These are phyloP conservation scores for Aphelinus certus DNA, from an alignment of 1,140 invertebrate species.

Conservation along the genomic window DNA sequence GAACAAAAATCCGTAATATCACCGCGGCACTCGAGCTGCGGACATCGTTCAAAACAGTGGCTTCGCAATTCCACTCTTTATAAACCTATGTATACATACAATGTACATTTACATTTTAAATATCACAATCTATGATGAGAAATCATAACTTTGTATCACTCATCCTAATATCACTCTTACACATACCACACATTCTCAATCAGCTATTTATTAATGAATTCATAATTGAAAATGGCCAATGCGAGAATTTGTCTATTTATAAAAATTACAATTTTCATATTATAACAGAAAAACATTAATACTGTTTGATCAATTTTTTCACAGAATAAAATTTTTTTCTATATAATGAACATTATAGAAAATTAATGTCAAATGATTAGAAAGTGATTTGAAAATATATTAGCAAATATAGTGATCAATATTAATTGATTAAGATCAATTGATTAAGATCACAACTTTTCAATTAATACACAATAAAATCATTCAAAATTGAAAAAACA, in stretches of 20 bases:
- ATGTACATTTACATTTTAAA: constrained; percentile 48
- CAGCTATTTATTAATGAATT: constrained; percentile 46
- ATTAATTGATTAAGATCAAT: too few relatives aligned
- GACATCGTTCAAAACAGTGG: constrained; percentile 34
- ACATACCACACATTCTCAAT: constrained; percentile 32
- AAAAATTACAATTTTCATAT: constrained; percentile 31
- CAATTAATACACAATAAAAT: too few relatives aligned
- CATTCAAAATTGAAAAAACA: too few relatives aligned
- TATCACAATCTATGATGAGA: constrained; percentile 62
- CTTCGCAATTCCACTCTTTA: constrained; percentile 25
- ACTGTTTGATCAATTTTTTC: constrained; percentile 26
- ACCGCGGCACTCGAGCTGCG: constrained; percentile 24
- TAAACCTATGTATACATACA: constrained; percentile 35
- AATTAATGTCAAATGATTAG: too few relatives aligned
- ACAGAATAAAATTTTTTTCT: background rate
- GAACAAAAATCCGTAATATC: constrained; percentile 43
- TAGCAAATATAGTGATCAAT: too few relatives aligned
- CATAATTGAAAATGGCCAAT: constrained; percentile 36
- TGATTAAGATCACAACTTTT: too few relatives aligned
- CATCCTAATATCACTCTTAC: constrained; percentile 22
- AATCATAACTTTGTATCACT: constrained; percentile 39
- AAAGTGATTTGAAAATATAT: too few relatives aligned
- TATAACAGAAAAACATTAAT: constrained; percentile 32
- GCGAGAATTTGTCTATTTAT: constrained; percentile 20
- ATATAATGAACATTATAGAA: too few relatives aligned